A percentile compares a stretch with the other conserved stretches of the same genome.
Evolutionary conservation across 2,797 vertebrate species (phyloP).

Genomic region (Sparidentex hasta): DNA sequence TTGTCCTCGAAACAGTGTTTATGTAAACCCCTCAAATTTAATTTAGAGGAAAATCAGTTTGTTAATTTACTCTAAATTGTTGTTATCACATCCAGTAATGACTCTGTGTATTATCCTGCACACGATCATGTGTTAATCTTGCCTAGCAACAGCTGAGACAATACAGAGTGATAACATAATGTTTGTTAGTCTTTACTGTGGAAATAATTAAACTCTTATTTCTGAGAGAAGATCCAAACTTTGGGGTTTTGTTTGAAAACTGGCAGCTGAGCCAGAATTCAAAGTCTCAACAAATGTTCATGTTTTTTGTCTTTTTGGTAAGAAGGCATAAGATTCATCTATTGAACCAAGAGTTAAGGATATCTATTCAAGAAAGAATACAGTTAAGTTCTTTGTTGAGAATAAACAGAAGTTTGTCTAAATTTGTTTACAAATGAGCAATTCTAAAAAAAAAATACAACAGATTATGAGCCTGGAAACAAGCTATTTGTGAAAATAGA

Average conservation of each 20-base stretch:
- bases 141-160: slow-evolving; percentile 39
- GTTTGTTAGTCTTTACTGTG: slow-evolving; percentile 14
- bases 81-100: slow-evolving; percentile 33
- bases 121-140: slow-evolving; percentile 39
- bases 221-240: slow-evolving; percentile 6
- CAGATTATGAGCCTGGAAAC: background rate
- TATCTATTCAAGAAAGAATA: background rate
- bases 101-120: slow-evolving; percentile 36
- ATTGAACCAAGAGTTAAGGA: background rate
- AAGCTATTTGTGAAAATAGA: background rate
- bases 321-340: background rate
- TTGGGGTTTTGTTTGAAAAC: slow-evolving; percentile 10
- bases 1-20: slow-evolving; percentile 10
- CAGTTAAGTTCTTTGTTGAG: background rate
- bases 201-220: slow-evolving; percentile 25
- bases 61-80: slow-evolving; percentile 30
- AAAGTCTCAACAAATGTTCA: slow-evolving; percentile 11
- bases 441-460: background rate
- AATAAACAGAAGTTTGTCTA: background rate
- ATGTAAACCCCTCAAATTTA: slow-evolving; percentile 41
- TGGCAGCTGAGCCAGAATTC: background rate
- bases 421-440: background rate
- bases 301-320: slow-evolving; percentile 8
- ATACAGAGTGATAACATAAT: slow-evolving; percentile 20
- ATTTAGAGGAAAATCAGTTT: slow-evolving; percentile 13